A percentile compares a stretch with the other conserved stretches of the same genome.
These are phyloP conservation scores for Leptopterna dolabrata DNA, from an alignment of 2,888 invertebrate species.

Conservation along the genomic window DNA sequence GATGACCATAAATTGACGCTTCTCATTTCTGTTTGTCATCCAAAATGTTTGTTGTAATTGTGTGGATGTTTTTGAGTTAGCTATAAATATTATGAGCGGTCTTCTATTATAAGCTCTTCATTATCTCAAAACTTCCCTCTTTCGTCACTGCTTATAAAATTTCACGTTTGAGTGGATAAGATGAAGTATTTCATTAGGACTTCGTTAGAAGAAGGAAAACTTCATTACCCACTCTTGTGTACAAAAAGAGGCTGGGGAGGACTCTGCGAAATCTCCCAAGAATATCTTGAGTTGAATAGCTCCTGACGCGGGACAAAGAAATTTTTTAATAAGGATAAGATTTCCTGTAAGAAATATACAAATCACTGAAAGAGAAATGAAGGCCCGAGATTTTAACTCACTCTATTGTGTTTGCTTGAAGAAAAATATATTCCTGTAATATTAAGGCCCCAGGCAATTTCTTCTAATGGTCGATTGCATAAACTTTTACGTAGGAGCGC, in stretches of 20 bases:
- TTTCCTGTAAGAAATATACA: background rate
- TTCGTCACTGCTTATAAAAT: no score
- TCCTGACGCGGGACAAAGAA: background rate
- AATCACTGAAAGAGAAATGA: background rate
- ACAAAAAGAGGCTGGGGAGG: background rate
- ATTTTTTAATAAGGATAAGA: constrained; percentile 19
- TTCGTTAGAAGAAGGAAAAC: background rate
- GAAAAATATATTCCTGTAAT: background rate
- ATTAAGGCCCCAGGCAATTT: background rate
- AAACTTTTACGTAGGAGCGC: background rate
- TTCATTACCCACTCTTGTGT: background rate
- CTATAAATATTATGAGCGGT: no score
- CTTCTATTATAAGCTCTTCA: no score
- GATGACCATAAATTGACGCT: no score
- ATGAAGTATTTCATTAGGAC: background rate
- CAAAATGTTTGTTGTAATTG: no score
- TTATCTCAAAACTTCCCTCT: no score
- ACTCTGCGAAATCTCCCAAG: background rate
- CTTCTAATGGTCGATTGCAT: background rate
- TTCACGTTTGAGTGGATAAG: background rate
- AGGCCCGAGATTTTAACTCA: background rate
- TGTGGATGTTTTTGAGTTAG: no score
- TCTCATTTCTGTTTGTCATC: no score
- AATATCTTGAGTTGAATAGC: background rate
- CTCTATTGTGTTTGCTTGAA: background rate